These are phyloP conservation scores for Tenualosa ilisha DNA, from an alignment of 2,797 vertebrate genomes.

Conservation along the genomic window DNA sequence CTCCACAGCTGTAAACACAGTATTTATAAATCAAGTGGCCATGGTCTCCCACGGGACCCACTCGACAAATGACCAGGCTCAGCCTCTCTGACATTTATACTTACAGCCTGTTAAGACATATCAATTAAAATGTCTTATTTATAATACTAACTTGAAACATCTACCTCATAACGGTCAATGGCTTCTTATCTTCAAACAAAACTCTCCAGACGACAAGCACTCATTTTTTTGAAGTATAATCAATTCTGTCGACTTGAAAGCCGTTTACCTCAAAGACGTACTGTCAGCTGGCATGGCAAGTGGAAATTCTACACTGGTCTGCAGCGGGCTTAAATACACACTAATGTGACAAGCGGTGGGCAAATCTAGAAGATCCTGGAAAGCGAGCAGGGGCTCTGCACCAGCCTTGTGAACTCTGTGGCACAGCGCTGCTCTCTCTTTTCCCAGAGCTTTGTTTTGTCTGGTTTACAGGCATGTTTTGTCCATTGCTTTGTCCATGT, in stretches of 20 bases:
- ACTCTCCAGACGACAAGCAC: not conserved
- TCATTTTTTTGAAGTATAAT: not conserved
- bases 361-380: not conserved
- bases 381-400: not conserved
- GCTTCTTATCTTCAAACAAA: not conserved
- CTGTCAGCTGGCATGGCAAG: not conserved
- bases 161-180: conserved; percentile 11
- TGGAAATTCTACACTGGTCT: not conserved
- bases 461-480: conserved; percentile 20
- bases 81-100: not conserved
- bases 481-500: conserved; percentile 16
- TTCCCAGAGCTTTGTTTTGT: conserved; percentile 11
- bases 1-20: not conserved
- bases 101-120: not conserved
- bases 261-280: not conserved
- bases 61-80: not conserved
- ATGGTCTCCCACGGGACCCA: not conserved
- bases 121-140: conserved; percentile 1
- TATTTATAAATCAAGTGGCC: conserved; percentile 20
- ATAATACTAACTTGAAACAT: not conserved
- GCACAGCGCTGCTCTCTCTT: not conserved
- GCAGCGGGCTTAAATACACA: not conserved
- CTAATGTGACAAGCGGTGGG: not conserved
- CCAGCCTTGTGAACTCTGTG: not conserved
- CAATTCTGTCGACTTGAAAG: not conserved